phyloP scores from a whole-genome alignment of 2,888 invertebrate species.

The Morinoia aosen region DNA sequence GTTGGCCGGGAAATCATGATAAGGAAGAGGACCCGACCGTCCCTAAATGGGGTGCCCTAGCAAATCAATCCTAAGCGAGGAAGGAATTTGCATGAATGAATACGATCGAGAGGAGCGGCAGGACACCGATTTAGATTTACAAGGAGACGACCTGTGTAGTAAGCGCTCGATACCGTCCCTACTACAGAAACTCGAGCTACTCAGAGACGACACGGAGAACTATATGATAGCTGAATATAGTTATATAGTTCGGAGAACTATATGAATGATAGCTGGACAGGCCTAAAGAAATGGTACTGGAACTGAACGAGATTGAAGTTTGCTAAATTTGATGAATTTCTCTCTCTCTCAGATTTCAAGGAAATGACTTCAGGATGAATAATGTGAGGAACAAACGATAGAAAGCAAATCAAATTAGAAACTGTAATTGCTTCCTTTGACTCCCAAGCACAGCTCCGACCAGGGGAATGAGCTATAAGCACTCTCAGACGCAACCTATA shows the following conservation, averaged over 20 bases:
- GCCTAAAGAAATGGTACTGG: not conserved
- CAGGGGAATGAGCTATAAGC: not conserved
- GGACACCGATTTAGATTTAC: not conserved
- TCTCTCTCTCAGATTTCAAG: not conserved
- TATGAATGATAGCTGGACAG: not conserved
- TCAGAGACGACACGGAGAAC: not conserved
- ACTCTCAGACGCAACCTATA: not conserved
- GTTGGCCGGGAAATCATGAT: constrained; percentile 12
- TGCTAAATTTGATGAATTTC: not conserved
- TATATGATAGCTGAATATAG: not conserved
- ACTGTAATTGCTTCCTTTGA: not conserved
- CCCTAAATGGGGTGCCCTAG: constrained; percentile 11
- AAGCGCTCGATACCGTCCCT: too few relatives aligned
- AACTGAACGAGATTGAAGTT: not conserved
- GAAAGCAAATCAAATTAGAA: not conserved
- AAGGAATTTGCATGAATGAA: constrained; percentile 20
- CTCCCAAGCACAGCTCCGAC: not conserved
- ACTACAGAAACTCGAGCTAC: not conserved
- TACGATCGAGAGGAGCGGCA: not conserved
- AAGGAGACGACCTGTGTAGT: too few relatives aligned
- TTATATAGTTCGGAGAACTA: not conserved
- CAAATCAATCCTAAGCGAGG: constrained; percentile 35
- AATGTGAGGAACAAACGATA: not conserved
- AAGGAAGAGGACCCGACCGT: constrained; percentile 27
- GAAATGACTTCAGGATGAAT: not conserved